A percentile compares a stretch with the other conserved stretches of the same genome.
Evolutionary conservation across 2,888 invertebrate species (phyloP).

Genomic region (Endotricha flammealis): DNA sequence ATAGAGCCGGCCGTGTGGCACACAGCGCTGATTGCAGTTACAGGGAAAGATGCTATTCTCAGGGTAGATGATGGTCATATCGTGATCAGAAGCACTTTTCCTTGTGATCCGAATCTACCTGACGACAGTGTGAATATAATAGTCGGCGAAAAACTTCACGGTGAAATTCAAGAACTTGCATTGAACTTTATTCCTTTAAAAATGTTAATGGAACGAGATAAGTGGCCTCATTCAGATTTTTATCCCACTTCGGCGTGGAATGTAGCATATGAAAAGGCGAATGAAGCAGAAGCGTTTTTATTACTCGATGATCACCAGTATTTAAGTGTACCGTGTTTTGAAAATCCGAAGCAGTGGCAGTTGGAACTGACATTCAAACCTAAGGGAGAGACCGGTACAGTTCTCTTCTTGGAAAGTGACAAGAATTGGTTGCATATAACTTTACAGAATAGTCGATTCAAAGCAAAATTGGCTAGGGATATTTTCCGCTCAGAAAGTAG

Average conservation of each 20-base stretch:
- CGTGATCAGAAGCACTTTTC: slow-evolving; percentile 41
- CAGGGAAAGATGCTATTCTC: slow-evolving; percentile 49
- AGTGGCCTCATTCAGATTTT: slow-evolving; percentile 27
- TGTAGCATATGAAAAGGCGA: slow-evolving; percentile 57
- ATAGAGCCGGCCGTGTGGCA: slow-evolving; percentile 65
- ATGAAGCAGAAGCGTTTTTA: slow-evolving; percentile 55
- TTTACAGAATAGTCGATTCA: slow-evolving; percentile 57
- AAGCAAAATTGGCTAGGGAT: slow-evolving; percentile 44
- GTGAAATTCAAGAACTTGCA: slow-evolving; percentile 63
- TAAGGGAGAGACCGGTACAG: slow-evolving; percentile 47
- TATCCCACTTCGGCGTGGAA: slow-evolving; percentile 48
- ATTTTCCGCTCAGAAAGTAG: slow-evolving; percentile 46
- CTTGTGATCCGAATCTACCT: slow-evolving; percentile 57
- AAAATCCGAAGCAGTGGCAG: slow-evolving; percentile 49
- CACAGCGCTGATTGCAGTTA: slow-evolving; percentile 52
- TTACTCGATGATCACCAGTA: slow-evolving; percentile 48
- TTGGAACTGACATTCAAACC: slow-evolving; percentile 57
- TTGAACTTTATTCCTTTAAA: slow-evolving; percentile 64
- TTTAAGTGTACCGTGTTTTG: slow-evolving; percentile 57
- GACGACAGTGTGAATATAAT: slow-evolving; percentile 52
- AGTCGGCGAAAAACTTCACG: slow-evolving; percentile 63
- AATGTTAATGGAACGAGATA: slow-evolving; percentile 36
- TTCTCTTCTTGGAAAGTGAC: slow-evolving; percentile 50
- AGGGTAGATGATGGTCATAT: slow-evolving; percentile 54
- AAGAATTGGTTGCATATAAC: slow-evolving; percentile 48